Evolutionary conservation across 2,797 vertebrate genomes (phyloP), one percentile per base, ranked within the genome.

Genomic region (Phoxinus dragarum): DNA sequence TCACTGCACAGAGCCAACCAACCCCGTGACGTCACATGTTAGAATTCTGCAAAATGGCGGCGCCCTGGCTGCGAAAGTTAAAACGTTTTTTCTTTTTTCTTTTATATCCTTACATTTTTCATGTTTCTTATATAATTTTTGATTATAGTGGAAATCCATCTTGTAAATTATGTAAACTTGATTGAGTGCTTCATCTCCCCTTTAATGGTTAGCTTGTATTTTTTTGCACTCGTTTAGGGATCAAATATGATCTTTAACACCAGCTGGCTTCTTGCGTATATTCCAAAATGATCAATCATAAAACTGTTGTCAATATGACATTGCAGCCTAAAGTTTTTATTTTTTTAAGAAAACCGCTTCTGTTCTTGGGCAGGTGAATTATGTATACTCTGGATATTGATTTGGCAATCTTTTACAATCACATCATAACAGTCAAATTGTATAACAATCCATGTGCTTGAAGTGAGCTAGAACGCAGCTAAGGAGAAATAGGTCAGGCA

Each of bases 401-500:
- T 21, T 34, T 52, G 16, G 4, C 44, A 31, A 74, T 31, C 17
- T 34, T 36, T 75, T 19, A 17, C 21, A 56, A 56, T 23, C 6
- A 56, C 54, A 10, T 59, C 54, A 59, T n/a, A 10, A 19, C 54
- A 12, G n/a, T 61, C 10, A 61, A 27, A 61, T 1, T 27, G 4
- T 5, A 5, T 12, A 61, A 27, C 59, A 61, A 61, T 27, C 1
- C n/a, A 14, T n/a, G 11, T 31, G n/a, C n/a, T 31, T 31, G 6
- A 64, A 64, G 59, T 64, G 5, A 64, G 12, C 11, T 31, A 74
- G 31, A 74, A 83, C 12, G 21, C 42, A 75, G 56, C 44, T 3
- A 14, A 36, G 12, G 38, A 61, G 42, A 83, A 75, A 74, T 49
- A 27, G 71, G 56, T 75, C 42, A 82, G 81, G 31, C 40, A 23